A percentile compares a stretch with the other conserved stretches of the same genome.
Evolutionary conservation across 2,113 vertebrate species (phyloP).

Genomic region (Octodon degus): DNA sequence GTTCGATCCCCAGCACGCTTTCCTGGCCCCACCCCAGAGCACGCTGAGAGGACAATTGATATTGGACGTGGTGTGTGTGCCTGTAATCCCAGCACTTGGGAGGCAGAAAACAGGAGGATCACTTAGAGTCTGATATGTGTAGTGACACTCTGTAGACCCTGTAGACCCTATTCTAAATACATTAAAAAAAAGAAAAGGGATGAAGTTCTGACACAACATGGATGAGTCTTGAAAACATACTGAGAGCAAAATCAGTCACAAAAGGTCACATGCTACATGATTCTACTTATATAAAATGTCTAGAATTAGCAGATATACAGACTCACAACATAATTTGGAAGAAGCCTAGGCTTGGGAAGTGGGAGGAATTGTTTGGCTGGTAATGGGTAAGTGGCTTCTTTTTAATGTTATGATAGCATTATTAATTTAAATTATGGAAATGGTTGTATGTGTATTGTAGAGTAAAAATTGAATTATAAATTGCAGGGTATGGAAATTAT

Average conservation of each 20-base stretch:
- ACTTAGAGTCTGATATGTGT: too few species aligned
- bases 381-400: not conserved
- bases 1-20: too few species aligned
- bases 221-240: conserved; percentile 3
- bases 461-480: not conserved
- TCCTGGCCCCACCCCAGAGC: too few species aligned
- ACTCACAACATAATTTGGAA: not conserved
- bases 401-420: not conserved
- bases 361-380: not conserved
- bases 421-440: conserved; percentile 29
- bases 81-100: too few species aligned
- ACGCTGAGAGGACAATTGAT: too few species aligned
- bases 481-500: not conserved
- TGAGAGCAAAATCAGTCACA: not conserved
- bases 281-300: not conserved
- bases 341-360: not conserved
- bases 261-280: not conserved
- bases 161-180: too few species aligned
- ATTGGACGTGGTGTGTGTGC: too few species aligned
- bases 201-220: not conserved
- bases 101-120: too few species aligned
- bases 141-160: too few species aligned
- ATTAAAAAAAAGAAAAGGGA: not conserved
- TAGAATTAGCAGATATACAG: not conserved
- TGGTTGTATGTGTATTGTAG: not conserved